Evolutionary conservation across 2,888 invertebrate species (phyloP).

Genomic region (Sesia bembeciformis): DNA sequence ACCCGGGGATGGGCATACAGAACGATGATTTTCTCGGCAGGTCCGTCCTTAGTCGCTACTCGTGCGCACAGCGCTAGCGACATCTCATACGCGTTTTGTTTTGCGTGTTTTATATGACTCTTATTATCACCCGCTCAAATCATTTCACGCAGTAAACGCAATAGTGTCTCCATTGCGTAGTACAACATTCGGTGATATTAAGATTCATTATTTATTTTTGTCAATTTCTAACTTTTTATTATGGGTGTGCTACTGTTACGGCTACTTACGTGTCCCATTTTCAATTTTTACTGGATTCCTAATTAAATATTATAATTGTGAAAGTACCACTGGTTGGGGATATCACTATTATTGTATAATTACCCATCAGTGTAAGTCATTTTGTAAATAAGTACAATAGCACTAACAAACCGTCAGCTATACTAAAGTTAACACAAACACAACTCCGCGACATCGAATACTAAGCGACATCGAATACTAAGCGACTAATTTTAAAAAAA

Average conservation of each 20-base stretch:
- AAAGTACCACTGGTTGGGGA: too few species aligned
- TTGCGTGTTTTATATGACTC: constrained; percentile 20
- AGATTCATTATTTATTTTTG: constrained; percentile 20
- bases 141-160: background rate
- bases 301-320: too few species aligned
- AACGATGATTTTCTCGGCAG: constrained; percentile 90
- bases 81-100: constrained; percentile 26
- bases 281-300: too few species aligned
- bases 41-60: constrained; percentile 64
- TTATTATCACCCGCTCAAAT: constrained; percentile 26
- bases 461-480: too few species aligned
- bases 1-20: constrained; percentile 84
- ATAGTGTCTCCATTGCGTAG: background rate
- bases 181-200: constrained; percentile 24
- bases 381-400: too few species aligned
- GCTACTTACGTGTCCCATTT: too few species aligned
- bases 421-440: too few species aligned
- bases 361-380: too few species aligned
- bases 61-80: constrained; percentile 27
- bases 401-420: too few species aligned
- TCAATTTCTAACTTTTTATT: constrained; percentile 13
- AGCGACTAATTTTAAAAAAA: too few species aligned
- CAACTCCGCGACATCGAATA: too few species aligned
- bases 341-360: too few species aligned
- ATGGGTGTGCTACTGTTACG: constrained; percentile 15